These are phyloP conservation scores for Tachysurus vachellii DNA, from an alignment of 2,113 vertebrate species.

Conservation along the genomic window DNA sequence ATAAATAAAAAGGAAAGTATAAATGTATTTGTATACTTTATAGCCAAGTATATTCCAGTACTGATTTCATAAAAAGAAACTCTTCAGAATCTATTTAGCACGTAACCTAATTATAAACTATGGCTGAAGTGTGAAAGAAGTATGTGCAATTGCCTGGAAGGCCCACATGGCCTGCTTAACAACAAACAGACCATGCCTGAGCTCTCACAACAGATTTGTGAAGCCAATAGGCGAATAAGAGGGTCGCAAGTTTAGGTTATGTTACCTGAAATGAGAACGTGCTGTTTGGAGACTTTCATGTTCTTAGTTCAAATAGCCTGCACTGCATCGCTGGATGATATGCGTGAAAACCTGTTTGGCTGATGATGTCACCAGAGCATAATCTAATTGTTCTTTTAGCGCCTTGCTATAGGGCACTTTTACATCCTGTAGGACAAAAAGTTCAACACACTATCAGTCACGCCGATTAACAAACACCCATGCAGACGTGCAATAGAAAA, in stretches of 20 bases:
- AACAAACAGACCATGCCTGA: constrained; percentile 74
- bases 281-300: constrained; percentile 75
- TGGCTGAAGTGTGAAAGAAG: constrained; percentile 76
- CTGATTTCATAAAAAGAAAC: constrained; percentile 9
- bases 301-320: constrained; percentile 58
- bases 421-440: constrained; percentile 68
- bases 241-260: constrained; percentile 71
- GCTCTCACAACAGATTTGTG: constrained; percentile 69
- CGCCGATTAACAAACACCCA: constrained; percentile 6
- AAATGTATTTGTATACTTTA: not conserved
- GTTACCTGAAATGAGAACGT: constrained; percentile 79
- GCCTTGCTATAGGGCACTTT: constrained; percentile 64
- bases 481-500: not conserved
- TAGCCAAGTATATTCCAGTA: not conserved
- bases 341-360: constrained; percentile 70
- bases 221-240: constrained; percentile 61
- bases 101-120: constrained; percentile 70
- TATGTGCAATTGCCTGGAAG: constrained; percentile 67
- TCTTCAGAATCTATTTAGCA: constrained; percentile 48
- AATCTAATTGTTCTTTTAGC: constrained; percentile 73
- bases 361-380: constrained; percentile 72
- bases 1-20: not conserved
- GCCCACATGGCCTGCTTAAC: constrained; percentile 69
- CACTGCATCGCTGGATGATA: constrained; percentile 53
- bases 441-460: constrained; percentile 52